Evolutionary conservation across 2,888 invertebrate species (phyloP), one percentile per base, ranked within the genome.

Genomic region (Cerceris rybyensis): DNA sequence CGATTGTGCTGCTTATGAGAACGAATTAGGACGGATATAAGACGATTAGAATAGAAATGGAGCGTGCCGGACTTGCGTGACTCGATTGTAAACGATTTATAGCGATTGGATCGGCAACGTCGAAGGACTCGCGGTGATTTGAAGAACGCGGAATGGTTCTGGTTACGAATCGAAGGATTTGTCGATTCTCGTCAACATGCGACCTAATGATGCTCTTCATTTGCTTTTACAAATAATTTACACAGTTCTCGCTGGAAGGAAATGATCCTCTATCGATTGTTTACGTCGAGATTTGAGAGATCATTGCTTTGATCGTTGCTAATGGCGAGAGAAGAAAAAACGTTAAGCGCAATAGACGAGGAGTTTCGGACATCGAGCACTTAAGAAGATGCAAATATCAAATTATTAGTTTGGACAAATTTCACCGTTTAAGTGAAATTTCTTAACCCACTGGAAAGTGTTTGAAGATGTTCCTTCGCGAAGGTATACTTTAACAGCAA

Each of bases 21-120:
- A 14, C 17, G 64, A 78, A 78, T 71, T 42, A 61, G 65, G 61
- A 39, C 70, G 67, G 54, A 68, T 73, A 28, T 67, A 65, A 70
- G 58, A 70, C 60, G 81, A 80, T 82, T 66, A 64, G 59, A 64
- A 83, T 78, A 71, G 59, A 65, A 69, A 43, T 52, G 55, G 63
- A 78, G 54, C 71, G 59, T 52, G 63, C 46, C 41, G 60, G 69
- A 69, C 67, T 73, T 59, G 72, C 68, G 71, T 74, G 80, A 76
- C 72, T 70, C 58, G 80, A 78, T 82, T 63, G 67, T 46, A 46
- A 67, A 70, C 71, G 82, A 81, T 82, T 81, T 81, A 76, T 65
- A 52, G 70, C 63, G 72, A 70, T 39, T 43, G 60, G 78, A 72
- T 80, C 75, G 61, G 46, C 65, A 41, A 11, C 42, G 41, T 11